phyloP scores from a whole-genome alignment of 1,140 invertebrate genomes.

The Oppia nitens region DNA sequence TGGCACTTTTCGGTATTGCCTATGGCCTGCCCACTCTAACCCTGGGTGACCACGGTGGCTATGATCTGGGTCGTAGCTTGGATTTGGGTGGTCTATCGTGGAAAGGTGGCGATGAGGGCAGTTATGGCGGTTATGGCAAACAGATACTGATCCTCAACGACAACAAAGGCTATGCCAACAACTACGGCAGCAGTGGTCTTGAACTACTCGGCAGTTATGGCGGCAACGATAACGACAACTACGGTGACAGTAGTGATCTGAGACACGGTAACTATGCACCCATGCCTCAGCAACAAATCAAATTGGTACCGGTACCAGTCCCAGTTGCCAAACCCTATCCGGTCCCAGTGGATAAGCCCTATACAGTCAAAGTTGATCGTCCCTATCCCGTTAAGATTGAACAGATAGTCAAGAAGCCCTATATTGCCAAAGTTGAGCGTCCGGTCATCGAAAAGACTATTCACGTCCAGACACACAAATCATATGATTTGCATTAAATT shows the following conservation, averaged over 20 bases:
- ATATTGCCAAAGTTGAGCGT: constrained; percentile 2
- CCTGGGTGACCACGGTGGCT: too few relatives aligned
- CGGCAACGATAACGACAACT: background rate
- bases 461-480: too few relatives aligned
- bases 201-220: background rate
- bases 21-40: too few relatives aligned
- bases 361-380: background rate
- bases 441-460: constrained; percentile 7
- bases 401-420: background rate
- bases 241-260: constrained; percentile 1
- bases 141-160: too few relatives aligned
- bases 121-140: background rate
- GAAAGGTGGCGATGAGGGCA: background rate
- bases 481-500: too few relatives aligned
- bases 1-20: too few relatives aligned
- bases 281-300: constrained; percentile 1
- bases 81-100: too few relatives aligned
- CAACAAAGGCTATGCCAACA: background rate
- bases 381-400: constrained; percentile 11
- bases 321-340: constrained; percentile 2
- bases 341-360: constrained; percentile 8
- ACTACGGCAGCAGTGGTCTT: background rate
- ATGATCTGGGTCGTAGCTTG: too few relatives aligned
- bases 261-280: constrained; percentile 4
- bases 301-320: constrained; percentile 7